Evolutionary conservation across 2,888 invertebrate species (phyloP), one percentile per base, ranked within the genome.

Genomic region (Argyresthia goedartella): DNA sequence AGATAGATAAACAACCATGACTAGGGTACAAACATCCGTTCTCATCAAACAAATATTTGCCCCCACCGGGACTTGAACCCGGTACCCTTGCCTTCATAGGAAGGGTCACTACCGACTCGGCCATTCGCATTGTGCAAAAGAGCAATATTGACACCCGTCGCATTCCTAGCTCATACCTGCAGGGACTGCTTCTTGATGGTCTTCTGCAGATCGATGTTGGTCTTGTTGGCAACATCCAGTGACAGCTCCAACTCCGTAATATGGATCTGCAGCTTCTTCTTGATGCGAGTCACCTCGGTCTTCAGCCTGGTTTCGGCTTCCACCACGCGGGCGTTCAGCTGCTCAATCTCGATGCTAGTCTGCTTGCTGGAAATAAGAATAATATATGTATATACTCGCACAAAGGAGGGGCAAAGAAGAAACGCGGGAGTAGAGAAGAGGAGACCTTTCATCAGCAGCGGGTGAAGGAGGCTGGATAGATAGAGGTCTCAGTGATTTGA

Each of bases 181-280:
- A 96, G 91, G 62, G 97, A 95, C 82, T 98, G 97, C 81, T 95
- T 97, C 92, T 98, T 98, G 90, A 97, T 94, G 72, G 96, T 95
- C 91, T 97, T 97, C 88, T 98, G 97, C 77, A 98, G 90, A 77
- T 97, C 96, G 73, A 98, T 93, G 90, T 98, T 98, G 88, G 94
- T 96, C 90, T 98, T 97, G 91, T 99, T 98, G 88, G 97, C 95
- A 66, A 97, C 95, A 87, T 98, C 98, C 84, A 99, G 91, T 53
- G 96, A 95, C 89, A 98, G 91, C 84, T 98, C 98, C 73, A 98
- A 89, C 84, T 98, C 98, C 67, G 97, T 97, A 87, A 98, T 98
- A 74, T 96, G 96, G 77, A 97, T 95, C 88, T 97, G 97, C 79
- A 97, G 89, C 94, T 98, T 98, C 96, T 98, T 98, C 94, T 98